Evolutionary conservation across 2,797 vertebrate species (phyloP).

Genomic region (Lindbergichthys nudifrons): DNA sequence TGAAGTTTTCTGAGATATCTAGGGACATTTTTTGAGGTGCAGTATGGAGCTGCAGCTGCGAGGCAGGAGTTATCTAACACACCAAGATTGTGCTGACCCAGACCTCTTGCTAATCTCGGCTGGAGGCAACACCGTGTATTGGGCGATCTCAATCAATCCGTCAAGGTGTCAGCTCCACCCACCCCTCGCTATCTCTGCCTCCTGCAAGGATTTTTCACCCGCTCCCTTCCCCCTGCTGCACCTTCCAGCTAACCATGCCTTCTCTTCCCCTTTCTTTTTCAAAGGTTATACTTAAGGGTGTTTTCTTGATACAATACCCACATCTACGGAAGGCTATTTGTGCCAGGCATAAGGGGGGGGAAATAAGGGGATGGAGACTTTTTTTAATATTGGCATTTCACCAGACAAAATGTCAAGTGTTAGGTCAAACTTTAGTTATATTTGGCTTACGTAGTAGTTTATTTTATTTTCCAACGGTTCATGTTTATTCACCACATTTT

Average conservation of each 20-base stretch:
- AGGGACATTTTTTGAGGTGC: conserved; percentile 55
- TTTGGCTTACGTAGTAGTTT: too few species aligned
- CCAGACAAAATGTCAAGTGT: too few species aligned
- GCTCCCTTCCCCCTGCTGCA: not conserved
- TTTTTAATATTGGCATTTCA: too few species aligned
- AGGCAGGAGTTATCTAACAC: conserved; percentile 77
- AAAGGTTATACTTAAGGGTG: conserved; percentile 32
- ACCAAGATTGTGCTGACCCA: conserved; percentile 78
- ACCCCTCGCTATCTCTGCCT: conserved; percentile 35
- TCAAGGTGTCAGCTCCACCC: conserved; percentile 76
- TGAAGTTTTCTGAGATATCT: conserved; percentile 66
- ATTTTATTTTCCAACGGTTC: too few species aligned
- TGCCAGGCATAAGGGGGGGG: too few species aligned
- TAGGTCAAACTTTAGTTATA: too few species aligned
- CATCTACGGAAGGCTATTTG: too few species aligned
- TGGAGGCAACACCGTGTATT: conserved; percentile 69
- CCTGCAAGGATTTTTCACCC: conserved; percentile 34
- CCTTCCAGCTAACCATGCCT: conserved; percentile 33
- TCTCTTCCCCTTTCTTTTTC: conserved; percentile 4
- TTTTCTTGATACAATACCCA: not conserved
- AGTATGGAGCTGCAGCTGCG: conserved; percentile 62
- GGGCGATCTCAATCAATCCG: conserved; percentile 80
- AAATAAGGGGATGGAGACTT: too few species aligned
- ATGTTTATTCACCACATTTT: too few species aligned
- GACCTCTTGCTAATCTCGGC: conserved; percentile 77